Evolutionary conservation across 2,113 vertebrate species (phyloP).

Genomic region (Gallinago undulata): DNA sequence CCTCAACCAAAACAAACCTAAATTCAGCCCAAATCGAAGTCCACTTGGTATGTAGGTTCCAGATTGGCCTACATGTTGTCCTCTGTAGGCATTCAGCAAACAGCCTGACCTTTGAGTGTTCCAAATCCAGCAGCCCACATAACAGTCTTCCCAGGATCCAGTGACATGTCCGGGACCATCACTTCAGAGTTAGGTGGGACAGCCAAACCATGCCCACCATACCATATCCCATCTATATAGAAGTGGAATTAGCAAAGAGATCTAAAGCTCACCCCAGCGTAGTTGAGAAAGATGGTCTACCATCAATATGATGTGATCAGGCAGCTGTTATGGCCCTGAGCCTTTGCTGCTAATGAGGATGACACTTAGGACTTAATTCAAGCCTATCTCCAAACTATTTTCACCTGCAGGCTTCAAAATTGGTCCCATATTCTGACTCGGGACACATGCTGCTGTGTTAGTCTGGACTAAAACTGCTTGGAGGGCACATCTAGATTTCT

Average conservation of each 20-base stretch:
- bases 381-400: neutral
- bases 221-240: accelerated
- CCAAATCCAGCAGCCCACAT: neutral
- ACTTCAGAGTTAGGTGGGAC: neutral
- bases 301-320: neutral
- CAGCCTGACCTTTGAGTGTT: neutral
- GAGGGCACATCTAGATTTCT: neutral
- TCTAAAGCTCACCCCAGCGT: neutral
- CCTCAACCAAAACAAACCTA: neutral
- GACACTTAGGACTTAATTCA: neutral
- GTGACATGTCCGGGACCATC: neutral
- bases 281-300: neutral
- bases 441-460: neutral
- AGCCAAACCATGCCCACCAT: neutral
- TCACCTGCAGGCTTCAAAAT: neutral
- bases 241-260: neutral
- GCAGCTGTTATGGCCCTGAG: neutral
- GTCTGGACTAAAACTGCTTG: neutral
- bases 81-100: neutral
- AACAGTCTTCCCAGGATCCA: neutral
- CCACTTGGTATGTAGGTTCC: neutral
- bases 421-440: neutral
- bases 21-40: neutral
- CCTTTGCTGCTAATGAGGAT: neutral
- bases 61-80: neutral